phyloP scores from a whole-genome alignment of 2,888 invertebrate species.

The Nudaria mundana region DNA sequence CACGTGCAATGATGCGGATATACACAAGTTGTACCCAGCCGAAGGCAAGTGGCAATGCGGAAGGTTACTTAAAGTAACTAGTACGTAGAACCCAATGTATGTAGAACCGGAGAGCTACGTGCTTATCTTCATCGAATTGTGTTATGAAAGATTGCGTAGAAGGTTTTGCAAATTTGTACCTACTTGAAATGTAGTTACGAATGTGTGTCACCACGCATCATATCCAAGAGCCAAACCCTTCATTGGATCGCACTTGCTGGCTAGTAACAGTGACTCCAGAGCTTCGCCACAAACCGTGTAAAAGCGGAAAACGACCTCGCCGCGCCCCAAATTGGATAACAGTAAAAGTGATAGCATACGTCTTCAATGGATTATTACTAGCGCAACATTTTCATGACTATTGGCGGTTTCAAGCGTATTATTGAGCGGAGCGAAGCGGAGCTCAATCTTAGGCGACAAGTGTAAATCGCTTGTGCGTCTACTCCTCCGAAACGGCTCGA shows the following conservation, averaged over 20 bases:
- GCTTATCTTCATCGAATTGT: conserved; percentile 27
- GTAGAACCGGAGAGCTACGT: conserved; percentile 20
- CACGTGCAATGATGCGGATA: too few relatives aligned
- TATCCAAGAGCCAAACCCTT: conserved; percentile 47
- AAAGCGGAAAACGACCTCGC: conserved; percentile 74
- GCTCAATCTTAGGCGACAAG: too few relatives aligned
- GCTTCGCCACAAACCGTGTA: conserved; percentile 73
- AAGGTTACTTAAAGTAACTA: too few relatives aligned
- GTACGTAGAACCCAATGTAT: too few relatives aligned
- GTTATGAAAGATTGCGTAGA: conserved; percentile 18
- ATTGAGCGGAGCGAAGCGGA: too few relatives aligned
- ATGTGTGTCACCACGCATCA: conserved; percentile 65
- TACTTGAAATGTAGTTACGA: conserved; percentile 13
- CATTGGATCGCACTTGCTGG: conserved; percentile 54
- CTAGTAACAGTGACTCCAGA: conserved; percentile 64
- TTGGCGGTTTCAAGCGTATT: conserved; percentile 55
- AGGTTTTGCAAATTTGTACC: conserved; percentile 14
- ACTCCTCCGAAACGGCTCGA: too few relatives aligned
- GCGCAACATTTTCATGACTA: conserved; percentile 56
- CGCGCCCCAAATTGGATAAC: conserved; percentile 78
- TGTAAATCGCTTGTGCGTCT: too few relatives aligned
- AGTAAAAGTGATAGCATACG: conserved; percentile 79
- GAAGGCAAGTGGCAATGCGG: too few relatives aligned
- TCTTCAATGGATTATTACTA: conserved; percentile 66
- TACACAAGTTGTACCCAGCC: too few relatives aligned